These are phyloP conservation scores for Odocoileus virginianus DNA, from an alignment of 2,113 vertebrate species.

Conservation along the genomic window DNA sequence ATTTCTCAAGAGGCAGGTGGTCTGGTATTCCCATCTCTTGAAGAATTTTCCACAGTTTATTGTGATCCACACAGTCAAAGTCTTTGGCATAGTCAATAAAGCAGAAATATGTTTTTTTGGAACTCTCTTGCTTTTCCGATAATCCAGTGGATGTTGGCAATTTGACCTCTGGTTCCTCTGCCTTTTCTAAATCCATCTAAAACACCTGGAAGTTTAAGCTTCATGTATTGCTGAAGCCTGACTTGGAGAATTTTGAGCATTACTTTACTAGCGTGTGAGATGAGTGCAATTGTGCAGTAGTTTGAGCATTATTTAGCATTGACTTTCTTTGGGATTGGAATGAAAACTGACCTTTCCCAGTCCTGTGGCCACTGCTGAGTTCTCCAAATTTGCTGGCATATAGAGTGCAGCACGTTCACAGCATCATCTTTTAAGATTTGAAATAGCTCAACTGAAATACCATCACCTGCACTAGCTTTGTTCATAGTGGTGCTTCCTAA, in stretches of 20 bases:
- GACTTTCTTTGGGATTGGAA: neutral
- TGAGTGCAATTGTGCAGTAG: neutral
- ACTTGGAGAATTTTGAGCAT: neutral
- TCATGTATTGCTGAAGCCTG: neutral
- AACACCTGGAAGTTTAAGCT: neutral
- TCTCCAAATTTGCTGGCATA: neutral
- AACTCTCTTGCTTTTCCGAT: neutral
- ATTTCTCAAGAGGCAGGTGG: neutral
- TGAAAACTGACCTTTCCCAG: neutral
- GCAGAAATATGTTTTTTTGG: neutral
- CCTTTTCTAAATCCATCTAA: neutral
- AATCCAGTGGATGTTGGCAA: accelerated
- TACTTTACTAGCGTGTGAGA: neutral
- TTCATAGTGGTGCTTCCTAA: neutral
- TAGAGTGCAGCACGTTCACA: neutral
- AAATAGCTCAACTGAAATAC: neutral
- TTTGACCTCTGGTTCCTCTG: neutral
- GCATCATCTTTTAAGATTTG: neutral
- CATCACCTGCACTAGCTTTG: neutral
- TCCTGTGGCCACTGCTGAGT: neutral
- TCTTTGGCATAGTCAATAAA: neutral
- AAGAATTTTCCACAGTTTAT: neutral
- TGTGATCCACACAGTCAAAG: neutral
- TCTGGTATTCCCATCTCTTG: neutral
- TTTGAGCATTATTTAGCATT: neutral